These are phyloP conservation scores for Pseudopipra pipra DNA, from an alignment of 2,113 vertebrate genomes.

Conservation along the genomic window DNA sequence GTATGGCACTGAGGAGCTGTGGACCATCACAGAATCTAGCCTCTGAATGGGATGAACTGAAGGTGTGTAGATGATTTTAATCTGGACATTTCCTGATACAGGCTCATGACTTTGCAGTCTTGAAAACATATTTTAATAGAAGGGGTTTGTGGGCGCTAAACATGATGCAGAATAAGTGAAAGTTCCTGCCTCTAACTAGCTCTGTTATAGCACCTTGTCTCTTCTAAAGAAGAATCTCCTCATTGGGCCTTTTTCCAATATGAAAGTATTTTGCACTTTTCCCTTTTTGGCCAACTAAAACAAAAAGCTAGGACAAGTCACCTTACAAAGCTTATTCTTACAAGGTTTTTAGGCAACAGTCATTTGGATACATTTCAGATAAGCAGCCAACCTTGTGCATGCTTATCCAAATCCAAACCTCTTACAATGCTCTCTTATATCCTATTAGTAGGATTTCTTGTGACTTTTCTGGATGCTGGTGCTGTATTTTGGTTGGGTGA, in stretches of 20 bases:
- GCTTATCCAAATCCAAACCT: slow-evolving; percentile 1
- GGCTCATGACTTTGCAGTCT: background rate
- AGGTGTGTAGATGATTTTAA: background rate
- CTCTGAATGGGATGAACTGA: background rate
- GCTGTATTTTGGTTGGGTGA: background rate
- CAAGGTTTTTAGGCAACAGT: background rate
- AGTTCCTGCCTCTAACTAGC: background rate
- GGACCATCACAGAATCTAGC: background rate
- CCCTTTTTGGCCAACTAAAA: background rate
- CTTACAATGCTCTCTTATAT: background rate
- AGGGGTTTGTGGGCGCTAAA: background rate
- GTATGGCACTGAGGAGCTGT: background rate
- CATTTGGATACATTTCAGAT: background rate
- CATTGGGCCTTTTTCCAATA: background rate
- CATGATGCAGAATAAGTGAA: background rate
- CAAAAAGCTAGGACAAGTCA: background rate
- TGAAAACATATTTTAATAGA: background rate
- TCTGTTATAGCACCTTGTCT: background rate
- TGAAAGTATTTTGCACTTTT: background rate
- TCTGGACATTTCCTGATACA: background rate
- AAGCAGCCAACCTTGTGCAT: background rate
- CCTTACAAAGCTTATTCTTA: background rate
- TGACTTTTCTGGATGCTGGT: background rate
- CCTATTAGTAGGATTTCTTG: background rate
- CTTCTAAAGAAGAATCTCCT: background rate